These are phyloP conservation scores for Mus minutoides DNA, from an alignment of 2,797 vertebrate genomes.

Conservation along the genomic window DNA sequence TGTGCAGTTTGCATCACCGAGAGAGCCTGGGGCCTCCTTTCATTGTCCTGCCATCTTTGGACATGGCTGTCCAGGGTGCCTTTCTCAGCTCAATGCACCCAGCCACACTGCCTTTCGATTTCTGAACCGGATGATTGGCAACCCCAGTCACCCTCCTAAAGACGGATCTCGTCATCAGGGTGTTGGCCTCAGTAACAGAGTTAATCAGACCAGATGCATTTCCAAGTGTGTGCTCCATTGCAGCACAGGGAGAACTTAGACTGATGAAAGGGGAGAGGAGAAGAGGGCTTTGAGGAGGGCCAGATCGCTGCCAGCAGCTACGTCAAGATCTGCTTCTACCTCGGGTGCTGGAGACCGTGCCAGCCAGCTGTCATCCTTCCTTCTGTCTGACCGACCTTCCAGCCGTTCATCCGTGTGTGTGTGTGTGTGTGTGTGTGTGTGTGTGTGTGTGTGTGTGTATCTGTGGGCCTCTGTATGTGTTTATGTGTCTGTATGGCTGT, in stretches of 20 bases:
- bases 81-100: neutral
- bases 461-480: neutral
- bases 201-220: conserved; percentile 49
- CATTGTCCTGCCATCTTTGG: neutral
- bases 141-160: neutral
- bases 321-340: neutral
- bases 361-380: too few relatives aligned
- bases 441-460: neutral
- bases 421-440: neutral
- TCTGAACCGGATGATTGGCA: neutral
- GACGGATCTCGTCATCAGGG: neutral
- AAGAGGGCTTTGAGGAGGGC: neutral
- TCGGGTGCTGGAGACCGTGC: neutral
- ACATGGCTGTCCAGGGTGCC: fast-evolving
- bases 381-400: neutral
- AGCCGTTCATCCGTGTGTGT: neutral
- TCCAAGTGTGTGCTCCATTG: neutral
- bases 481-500: too few relatives aligned
- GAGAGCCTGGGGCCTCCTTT: neutral
- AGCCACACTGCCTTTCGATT: neutral
- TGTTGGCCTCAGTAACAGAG: conserved; percentile 32
- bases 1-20: neutral
- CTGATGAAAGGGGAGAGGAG: neutral
- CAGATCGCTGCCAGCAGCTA: neutral
- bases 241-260: neutral